phyloP scores from a whole-genome alignment of 2,888 invertebrate genomes.

The Rhimphoctona megacephalus region DNA sequence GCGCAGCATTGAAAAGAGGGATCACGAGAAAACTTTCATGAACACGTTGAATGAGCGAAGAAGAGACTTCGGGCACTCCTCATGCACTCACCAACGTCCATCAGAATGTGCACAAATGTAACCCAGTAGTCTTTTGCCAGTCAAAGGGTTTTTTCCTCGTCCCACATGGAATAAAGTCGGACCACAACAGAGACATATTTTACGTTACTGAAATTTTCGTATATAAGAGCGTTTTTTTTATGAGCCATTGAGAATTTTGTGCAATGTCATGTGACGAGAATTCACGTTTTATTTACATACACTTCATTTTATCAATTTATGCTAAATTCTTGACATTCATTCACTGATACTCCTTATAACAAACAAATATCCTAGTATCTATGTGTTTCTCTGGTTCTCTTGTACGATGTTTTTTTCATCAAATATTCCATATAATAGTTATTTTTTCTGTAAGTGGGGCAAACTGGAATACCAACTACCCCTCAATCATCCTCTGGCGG shows the following conservation, averaged over 20 bases:
- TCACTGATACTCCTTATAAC: too few relatives aligned
- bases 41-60: constrained; percentile 57
- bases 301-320: too few relatives aligned
- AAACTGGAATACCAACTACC: too few relatives aligned
- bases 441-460: too few relatives aligned
- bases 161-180: constrained; percentile 45
- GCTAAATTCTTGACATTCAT: too few relatives aligned
- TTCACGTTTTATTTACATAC: background rate
- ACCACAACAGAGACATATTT: constrained; percentile 81
- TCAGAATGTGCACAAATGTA: constrained; percentile 15
- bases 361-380: too few relatives aligned
- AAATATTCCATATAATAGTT: too few relatives aligned
- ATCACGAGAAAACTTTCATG: constrained; percentile 54
- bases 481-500: too few relatives aligned
- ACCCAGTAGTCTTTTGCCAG: constrained; percentile 49
- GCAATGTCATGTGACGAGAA: constrained; percentile 1
- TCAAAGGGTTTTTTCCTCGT: constrained; percentile 19
- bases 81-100: constrained; percentile 21
- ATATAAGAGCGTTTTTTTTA: background rate
- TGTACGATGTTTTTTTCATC: too few relatives aligned
- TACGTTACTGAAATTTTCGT: constrained; percentile 76
- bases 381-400: too few relatives aligned
- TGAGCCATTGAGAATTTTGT: background rate
- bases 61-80: constrained; percentile 34
- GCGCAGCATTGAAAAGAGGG: constrained; percentile 15